These are phyloP conservation scores for Coregonus clupeaformis DNA, from an alignment of 2,113 vertebrate genomes.

Conservation along the genomic window DNA sequence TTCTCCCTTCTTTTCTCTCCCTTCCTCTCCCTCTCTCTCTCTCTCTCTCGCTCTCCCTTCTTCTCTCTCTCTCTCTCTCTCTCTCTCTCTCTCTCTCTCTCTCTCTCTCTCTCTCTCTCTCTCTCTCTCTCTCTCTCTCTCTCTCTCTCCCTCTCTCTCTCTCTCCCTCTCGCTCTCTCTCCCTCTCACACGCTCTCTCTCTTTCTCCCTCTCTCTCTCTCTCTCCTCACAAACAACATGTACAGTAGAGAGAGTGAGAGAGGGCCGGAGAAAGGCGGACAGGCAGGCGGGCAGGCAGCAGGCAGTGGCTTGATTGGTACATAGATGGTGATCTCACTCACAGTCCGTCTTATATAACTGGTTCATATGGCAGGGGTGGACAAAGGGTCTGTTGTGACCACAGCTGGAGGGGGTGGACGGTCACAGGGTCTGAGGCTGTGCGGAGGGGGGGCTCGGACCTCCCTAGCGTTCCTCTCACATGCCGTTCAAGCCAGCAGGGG, in stretches of 20 bases:
- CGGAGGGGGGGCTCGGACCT: not conserved
- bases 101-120: not conserved
- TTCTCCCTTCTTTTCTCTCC: not conserved
- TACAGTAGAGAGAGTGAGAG: no score
- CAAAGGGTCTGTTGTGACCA: conserved; percentile 48
- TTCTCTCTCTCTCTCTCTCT: conserved; percentile 6
- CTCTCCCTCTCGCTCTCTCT: not conserved
- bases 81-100: not conserved
- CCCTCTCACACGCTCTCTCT: not conserved
- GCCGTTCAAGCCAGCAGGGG: not conserved
- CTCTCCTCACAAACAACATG: conserved; percentile 8
- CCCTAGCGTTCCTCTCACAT: conserved; percentile 21
- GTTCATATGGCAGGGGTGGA: conserved; percentile 41
- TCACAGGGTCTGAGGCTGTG: not conserved
- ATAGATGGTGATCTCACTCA: conserved; percentile 53
- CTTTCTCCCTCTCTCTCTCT: not conserved
- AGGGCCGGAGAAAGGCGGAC: no score
- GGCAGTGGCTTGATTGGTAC: conserved; percentile 15
- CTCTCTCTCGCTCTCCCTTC: not conserved
- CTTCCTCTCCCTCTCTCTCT: not conserved
- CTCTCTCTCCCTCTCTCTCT: not conserved
- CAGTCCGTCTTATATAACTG: conserved; percentile 49
- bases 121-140: not conserved
- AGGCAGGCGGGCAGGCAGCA: no score
- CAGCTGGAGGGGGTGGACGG: conserved; percentile 23